Conservation (phyloP, 2,797 vertebrate species). For the Remorina albescens region DNA sequence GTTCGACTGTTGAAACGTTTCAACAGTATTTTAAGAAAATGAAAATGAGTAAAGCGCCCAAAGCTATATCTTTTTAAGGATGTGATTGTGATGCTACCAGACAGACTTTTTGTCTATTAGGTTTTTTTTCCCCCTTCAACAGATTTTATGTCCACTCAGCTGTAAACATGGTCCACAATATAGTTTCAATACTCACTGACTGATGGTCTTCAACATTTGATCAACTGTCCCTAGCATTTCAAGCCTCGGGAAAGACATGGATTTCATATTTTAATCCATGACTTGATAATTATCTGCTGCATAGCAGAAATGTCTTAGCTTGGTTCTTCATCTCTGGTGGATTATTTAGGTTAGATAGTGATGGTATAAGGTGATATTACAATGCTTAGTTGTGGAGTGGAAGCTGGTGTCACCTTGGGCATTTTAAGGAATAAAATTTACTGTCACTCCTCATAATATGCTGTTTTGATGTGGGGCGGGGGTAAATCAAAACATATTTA, state of each 20-base stretch:
- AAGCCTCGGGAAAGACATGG: too few relatives aligned
- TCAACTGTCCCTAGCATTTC: conserved; percentile 17
- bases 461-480: not conserved
- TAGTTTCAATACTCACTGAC: not conserved
- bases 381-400: conserved; percentile 11
- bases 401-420: not conserved
- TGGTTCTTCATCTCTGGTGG: conserved; percentile 32
- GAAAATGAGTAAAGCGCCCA: not conserved
- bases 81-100: not conserved
- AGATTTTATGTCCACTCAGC: too few relatives aligned
- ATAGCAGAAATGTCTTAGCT: conserved; percentile 5
- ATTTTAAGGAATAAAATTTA: not conserved
- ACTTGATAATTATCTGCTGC: conserved; percentile 54
- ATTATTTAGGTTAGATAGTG: conserved; percentile 26
- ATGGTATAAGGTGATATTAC: not conserved
- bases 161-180: not conserved
- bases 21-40: not conserved
- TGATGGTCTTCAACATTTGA: conserved; percentile 34
- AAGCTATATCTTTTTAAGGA: not conserved
- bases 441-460: not conserved
- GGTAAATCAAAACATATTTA: not conserved
- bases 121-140: too few relatives aligned
- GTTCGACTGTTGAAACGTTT: not conserved
- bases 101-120: not conserved
- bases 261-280: conserved; percentile 45